phyloP scores from a whole-genome alignment of 2,113 vertebrate species.

The Fukomys damarensis region DNA sequence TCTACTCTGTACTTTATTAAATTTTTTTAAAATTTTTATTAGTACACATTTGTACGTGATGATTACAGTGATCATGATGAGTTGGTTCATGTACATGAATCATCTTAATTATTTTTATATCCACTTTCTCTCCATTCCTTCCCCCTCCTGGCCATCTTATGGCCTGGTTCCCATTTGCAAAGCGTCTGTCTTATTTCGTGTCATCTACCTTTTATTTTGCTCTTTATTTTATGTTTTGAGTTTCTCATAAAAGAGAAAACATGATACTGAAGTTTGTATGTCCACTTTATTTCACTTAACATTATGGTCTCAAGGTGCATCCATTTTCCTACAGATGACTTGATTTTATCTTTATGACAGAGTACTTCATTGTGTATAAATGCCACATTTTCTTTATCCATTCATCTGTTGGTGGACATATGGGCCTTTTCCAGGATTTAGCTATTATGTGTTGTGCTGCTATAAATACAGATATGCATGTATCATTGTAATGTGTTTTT shows the following conservation, averaged over 20 bases:
- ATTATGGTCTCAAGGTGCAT: neutral
- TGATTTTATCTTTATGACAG: neutral
- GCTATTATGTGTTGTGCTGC: neutral
- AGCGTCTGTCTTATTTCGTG: neutral
- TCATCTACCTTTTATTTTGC: neutral
- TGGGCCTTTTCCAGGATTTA: neutral
- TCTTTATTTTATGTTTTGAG: neutral
- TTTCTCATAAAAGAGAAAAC: neutral
- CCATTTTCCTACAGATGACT: neutral
- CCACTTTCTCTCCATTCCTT: neutral
- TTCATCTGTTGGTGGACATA: neutral
- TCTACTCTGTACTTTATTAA: neutral
- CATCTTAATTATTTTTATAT: neutral
- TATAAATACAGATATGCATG: neutral
- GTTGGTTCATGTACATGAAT: neutral
- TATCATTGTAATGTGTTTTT: neutral
- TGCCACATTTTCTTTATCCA: neutral
- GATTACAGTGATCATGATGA: neutral
- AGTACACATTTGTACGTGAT: neutral
- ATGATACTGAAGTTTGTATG: neutral
- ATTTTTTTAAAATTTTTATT: neutral
- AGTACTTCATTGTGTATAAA: neutral
- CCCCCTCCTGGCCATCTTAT: neutral
- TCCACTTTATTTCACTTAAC: neutral
- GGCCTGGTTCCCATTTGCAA: neutral